A percentile compares a stretch with the other conserved stretches of the same genome.
Conservation (phyloP, 2,888 invertebrate genomes). For the Cancer borealis region DNA sequence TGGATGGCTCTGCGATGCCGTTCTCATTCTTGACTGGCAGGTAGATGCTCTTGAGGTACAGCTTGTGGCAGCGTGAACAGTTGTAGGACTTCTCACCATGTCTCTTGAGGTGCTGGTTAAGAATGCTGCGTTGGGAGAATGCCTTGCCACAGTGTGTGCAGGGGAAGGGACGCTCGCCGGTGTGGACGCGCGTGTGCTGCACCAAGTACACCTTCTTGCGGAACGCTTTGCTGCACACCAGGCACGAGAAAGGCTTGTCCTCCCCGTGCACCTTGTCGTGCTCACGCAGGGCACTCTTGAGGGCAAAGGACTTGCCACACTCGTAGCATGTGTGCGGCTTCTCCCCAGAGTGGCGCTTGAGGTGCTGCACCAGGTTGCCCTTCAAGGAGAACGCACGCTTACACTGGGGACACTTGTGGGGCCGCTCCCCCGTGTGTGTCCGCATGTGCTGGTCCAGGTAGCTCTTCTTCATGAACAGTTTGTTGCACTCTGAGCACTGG, state of each 20-base stretch:
- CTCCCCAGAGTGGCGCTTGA: slow-evolving; percentile 63
- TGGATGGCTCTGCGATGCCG: slow-evolving; percentile 42
- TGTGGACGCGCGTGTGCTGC: slow-evolving; percentile 63
- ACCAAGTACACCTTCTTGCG: slow-evolving; percentile 64
- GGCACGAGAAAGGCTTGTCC: slow-evolving; percentile 63
- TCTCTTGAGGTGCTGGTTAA: slow-evolving; percentile 67
- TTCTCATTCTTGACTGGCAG: slow-evolving; percentile 54
- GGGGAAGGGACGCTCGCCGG: slow-evolving; percentile 65
- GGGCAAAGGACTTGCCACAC: slow-evolving; percentile 67
- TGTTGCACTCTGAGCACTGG: slow-evolving; percentile 58
- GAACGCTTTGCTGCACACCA: slow-evolving; percentile 63
- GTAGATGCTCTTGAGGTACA: slow-evolving; percentile 64
- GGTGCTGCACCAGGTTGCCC: slow-evolving; percentile 62
- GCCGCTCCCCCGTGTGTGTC: slow-evolving; percentile 60
- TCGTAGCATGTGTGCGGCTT: slow-evolving; percentile 64
- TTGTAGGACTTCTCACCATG: slow-evolving; percentile 66
- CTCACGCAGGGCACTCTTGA: slow-evolving; percentile 63
- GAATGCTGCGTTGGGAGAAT: slow-evolving; percentile 70
- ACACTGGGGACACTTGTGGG: slow-evolving; percentile 62
- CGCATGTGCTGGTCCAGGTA: slow-evolving; percentile 65
- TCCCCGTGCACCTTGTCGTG: slow-evolving; percentile 65
- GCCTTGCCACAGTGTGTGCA: slow-evolving; percentile 66
- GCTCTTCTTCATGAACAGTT: slow-evolving; percentile 71
- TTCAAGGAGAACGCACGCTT: slow-evolving; percentile 63
- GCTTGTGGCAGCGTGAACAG: slow-evolving; percentile 66